Evolutionary conservation across 2,888 invertebrate genomes (phyloP), one percentile per base, ranked within the genome.

Genomic region (Agrypnus murinus): DNA sequence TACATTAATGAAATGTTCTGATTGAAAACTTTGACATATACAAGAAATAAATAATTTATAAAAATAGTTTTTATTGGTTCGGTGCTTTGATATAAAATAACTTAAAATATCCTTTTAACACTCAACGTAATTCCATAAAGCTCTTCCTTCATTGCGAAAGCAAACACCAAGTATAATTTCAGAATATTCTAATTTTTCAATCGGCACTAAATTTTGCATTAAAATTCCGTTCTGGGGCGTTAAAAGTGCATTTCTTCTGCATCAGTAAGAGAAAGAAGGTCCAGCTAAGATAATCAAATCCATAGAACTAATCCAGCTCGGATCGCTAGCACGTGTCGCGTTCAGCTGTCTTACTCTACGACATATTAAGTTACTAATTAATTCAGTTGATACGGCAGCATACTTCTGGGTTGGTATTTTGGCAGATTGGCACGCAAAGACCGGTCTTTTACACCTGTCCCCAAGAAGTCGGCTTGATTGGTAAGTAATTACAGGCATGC

Each of bases 401-500:
- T 71, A 68, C 68, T 70, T 70, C 64, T 70, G 65, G 65, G 66
- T 71, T 75, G 76, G 77, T 76, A 77, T 77, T 75, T 77, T 76
- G 75, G 75, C 73, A 76, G 75, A 77, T 76, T 73, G 75, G 69
- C 74, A 74, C 72, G 75, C 73, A 75, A 71, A 73, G 77, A 76
- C 74, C 75, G 75, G 75, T 76, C 74, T 65, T 68, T 69, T 76
- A 73, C 77, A 77, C 77, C 77, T 77, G 77, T 76, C 77, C 63
- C 72, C 58, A 36, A 72, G 59, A 25, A 72, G 58, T 69, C 68
- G 70, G 68, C 66, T 72, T 65, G 67, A 69, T 74, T 64, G 65
- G 55, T 69, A 59, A 64, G 50, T 69, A 69, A 69, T 65, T 69
- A 64, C 50, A 50, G 48, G 53, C 65, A 19, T 59, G 69, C 48